Evolutionary conservation across 1,140 invertebrate species (phyloP), one percentile per base, ranked within the genome.

Genomic region (Drosophila nannoptera): DNA sequence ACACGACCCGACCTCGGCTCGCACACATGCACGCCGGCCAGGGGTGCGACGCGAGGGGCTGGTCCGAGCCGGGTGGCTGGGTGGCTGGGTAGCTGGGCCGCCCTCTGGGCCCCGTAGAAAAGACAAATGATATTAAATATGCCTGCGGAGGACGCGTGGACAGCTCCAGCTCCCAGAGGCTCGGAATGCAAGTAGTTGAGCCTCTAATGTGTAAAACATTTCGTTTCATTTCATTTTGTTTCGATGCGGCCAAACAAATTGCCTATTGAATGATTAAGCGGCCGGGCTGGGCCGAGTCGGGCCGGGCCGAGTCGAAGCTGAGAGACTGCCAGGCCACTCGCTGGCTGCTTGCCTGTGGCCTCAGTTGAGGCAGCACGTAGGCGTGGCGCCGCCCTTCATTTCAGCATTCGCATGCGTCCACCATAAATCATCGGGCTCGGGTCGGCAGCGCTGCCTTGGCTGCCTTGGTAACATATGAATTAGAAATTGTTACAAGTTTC

Each of bases 41-140:
- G 22, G 22, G 22, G 22, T 22, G 22, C 1, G 1, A 22, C 22
- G 22, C 22, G 53, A 32, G 53, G 40, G 56, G 38, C 16, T 14
- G 3, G 35, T 11, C 9, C 12, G 36, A 14, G 5, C 46, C 5
- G 12, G 43, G 0, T 35, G 7, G n/a, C 29, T 11, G 31, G n/a
- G 0, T 52, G 29, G 2, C 11, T 14, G 29, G 14, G 12, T 36
- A 14, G 22, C 38, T 31, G 43, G 9, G 42, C 81, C 81, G 81
- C 81, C 86, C 59, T 46, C 73, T 71, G 78, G 80, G 68, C 67
- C 74, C 70, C 77, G 77, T 75, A 75, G 80, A 77, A 77, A 86
- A 86, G 81, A 86, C 86, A 86, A 86, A 86, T 86, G 81, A 86
- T 86, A 86, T 86, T 86, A 81, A 81, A 86, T 84, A 81, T 74